These are phyloP conservation scores for Dendrocincla fuliginosa DNA, from an alignment of 2,797 vertebrate species.

Conservation along the genomic window DNA sequence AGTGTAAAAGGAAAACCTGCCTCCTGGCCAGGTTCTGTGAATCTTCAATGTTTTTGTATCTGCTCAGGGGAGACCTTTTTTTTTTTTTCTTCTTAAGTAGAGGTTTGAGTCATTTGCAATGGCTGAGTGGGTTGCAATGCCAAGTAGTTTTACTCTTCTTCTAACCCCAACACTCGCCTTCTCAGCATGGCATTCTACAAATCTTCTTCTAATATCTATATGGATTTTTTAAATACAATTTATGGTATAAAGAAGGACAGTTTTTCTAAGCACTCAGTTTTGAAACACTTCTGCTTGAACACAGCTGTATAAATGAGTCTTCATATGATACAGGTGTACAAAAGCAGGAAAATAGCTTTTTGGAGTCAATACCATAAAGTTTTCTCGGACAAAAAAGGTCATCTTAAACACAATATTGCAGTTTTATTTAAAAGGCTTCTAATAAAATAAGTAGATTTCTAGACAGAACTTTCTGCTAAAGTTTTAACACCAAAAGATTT, in stretches of 20 bases:
- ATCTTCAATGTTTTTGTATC: not conserved
- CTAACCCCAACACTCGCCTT: rapidly evolving
- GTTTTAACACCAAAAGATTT: not conserved
- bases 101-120: rapidly evolving
- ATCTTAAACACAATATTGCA: not conserved
- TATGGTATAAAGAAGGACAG: rapidly evolving
- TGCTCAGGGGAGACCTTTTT: not conserved
- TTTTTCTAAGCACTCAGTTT: not conserved
- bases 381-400: not conserved
- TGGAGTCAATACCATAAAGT: not conserved
- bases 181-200: not conserved
- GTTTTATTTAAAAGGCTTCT: not conserved
- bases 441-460: not conserved
- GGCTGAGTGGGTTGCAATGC: rapidly evolving
- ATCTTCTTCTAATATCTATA: not conserved
- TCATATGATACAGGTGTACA: not conserved
- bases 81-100: not conserved
- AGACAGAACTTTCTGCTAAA: not conserved
- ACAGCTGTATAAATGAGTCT: not conserved
- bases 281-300: not conserved
- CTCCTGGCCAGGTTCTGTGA: not conserved
- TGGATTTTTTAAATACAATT: not conserved
- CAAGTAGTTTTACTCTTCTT: not conserved
- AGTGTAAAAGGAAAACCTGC: not conserved
- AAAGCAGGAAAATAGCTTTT: not conserved